Conservation (phyloP, 2,113 vertebrate species). For the Arvicanthis niloticus region DNA sequence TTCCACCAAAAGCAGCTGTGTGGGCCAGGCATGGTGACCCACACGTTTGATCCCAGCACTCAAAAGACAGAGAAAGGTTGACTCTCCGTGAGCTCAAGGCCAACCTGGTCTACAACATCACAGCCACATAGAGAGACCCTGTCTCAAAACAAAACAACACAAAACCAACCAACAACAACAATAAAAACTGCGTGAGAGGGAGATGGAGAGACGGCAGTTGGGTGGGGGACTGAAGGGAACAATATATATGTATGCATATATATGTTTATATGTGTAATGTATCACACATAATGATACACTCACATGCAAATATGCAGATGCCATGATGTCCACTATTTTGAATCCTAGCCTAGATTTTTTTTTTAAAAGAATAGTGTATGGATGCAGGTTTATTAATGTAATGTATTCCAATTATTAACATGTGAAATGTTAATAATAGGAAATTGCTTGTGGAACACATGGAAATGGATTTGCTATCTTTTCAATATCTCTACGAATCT, state of each 20-base stretch:
- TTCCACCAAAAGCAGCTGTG: not conserved
- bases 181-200: not conserved
- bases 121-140: not conserved
- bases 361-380: not conserved
- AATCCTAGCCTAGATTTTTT: not conserved
- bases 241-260: no score
- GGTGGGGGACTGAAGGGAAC: not conserved
- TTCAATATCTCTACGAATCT: not conserved
- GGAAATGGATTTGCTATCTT: not conserved
- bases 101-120: not conserved
- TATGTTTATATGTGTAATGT: no score
- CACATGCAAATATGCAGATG: not conserved
- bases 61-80: not conserved
- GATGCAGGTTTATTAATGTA: not conserved
- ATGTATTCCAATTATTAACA: not conserved
- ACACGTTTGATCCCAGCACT: no score
- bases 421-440: not conserved
- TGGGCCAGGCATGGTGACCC: not conserved
- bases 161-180: not conserved
- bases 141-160: not conserved
- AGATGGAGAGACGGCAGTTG: not conserved
- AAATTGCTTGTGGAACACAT: not conserved
- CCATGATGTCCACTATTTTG: no score
- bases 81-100: not conserved
- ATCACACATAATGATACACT: not conserved